phyloP scores from a whole-genome alignment of 2,797 vertebrate genomes.

The Numenius phaeopus region DNA sequence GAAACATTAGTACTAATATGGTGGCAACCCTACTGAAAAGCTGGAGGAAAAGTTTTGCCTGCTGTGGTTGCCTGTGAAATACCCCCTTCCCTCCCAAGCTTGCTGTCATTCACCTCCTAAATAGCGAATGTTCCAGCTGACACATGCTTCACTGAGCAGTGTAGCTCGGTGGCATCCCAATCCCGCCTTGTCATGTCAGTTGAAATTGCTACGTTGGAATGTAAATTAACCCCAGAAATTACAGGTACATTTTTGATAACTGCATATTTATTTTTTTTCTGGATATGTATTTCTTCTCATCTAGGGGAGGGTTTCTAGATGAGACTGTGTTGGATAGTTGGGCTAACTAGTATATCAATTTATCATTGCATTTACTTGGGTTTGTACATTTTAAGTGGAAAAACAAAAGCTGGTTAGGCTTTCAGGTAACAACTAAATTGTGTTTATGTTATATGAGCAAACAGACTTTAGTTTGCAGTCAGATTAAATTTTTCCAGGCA shows the following conservation, averaged over 20 bases:
- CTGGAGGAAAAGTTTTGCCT: not conserved
- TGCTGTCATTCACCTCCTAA: constrained; percentile 23
- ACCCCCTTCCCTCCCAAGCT: not conserved
- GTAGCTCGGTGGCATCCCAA: not conserved
- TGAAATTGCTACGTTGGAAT: constrained; percentile 18
- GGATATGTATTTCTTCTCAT: not conserved
- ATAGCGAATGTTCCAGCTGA: not conserved
- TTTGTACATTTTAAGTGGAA: not conserved
- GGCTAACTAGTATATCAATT: not conserved
- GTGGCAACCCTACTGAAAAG: not conserved
- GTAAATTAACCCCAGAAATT: constrained; percentile 38
- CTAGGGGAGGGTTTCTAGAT: not conserved
- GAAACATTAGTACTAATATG: not conserved
- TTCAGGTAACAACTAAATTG: not conserved
- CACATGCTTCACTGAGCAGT: not conserved
- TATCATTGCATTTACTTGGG: not conserved
- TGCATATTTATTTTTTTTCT: not conserved
- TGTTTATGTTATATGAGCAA: not conserved
- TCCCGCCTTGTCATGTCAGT: not conserved
- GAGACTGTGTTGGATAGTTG: not conserved
- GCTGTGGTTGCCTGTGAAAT: not conserved
- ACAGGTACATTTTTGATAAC: not conserved
- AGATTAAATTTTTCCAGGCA: not conserved
- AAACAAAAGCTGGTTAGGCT: not conserved
- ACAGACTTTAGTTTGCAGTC: not conserved